phyloP scores from a whole-genome alignment of 2,888 invertebrate genomes.

The Chaetogeoica ovagalla region DNA sequence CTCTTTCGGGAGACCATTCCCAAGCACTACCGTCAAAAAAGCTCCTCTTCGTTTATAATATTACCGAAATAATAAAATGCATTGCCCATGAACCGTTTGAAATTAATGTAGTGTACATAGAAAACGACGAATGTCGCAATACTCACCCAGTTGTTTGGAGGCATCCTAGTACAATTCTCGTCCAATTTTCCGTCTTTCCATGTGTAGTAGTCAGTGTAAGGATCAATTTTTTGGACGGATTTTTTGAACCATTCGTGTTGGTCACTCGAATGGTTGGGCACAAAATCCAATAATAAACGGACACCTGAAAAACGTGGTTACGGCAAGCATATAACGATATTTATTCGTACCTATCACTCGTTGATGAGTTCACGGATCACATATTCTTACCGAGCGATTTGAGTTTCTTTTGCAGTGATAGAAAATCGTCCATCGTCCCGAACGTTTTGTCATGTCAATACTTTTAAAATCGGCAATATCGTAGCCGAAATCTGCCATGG shows the following conservation, averaged over 20 bases:
- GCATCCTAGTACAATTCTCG: conserved; percentile 61
- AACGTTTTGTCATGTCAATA: conserved; percentile 65
- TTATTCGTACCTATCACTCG: too few species aligned
- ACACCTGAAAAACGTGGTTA: conserved; percentile 62
- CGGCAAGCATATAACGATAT: too few species aligned
- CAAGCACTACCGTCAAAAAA: conserved; percentile 69
- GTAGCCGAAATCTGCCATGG: conserved; percentile 70
- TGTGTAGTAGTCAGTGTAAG: conserved; percentile 75
- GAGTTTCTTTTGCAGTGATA: conserved; percentile 60
- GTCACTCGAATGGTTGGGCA: conserved; percentile 77
- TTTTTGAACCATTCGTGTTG: conserved; percentile 79
- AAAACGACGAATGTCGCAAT: too few species aligned
- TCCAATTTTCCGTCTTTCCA: conserved; percentile 70
- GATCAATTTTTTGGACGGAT: conserved; percentile 67
- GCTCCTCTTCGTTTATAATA: conserved; percentile 17
- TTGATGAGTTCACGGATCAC: too few species aligned
- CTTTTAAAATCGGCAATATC: conserved; percentile 67
- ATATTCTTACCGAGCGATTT: conserved; percentile 58
- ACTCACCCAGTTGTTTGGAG: conserved; percentile 79
- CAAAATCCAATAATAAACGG: conserved; percentile 69
- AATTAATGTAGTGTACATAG: too few species aligned
- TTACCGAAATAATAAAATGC: too few species aligned
- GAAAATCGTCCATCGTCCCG: conserved; percentile 66
- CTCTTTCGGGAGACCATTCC: conserved; percentile 67
- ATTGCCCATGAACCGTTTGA: background rate